phyloP scores from a whole-genome alignment of 2,113 vertebrate genomes.

The Cyprinodon variegatus region DNA sequence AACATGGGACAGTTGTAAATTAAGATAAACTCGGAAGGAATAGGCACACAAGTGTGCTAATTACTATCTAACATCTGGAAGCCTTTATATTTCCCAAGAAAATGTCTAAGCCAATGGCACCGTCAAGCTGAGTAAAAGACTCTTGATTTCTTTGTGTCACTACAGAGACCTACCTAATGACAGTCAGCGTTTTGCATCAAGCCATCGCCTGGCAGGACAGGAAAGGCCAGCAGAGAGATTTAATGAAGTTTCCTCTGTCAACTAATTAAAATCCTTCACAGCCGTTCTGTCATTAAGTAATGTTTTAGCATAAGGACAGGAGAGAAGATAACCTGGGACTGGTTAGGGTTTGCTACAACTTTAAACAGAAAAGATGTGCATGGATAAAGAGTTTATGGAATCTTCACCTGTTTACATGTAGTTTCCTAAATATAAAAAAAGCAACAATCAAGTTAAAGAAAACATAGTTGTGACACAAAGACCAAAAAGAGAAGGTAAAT shows the following conservation, averaged over 20 bases:
- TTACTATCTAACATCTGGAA: not conserved
- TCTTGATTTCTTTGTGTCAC: conserved; percentile 41
- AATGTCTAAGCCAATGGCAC: conserved; percentile 28
- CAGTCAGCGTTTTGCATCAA: conserved; percentile 44
- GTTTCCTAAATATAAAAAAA: not conserved
- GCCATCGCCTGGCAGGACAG: conserved; percentile 53
- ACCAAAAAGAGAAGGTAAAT: conserved; percentile 27
- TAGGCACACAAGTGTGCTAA: not conserved
- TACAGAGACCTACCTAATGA: conserved; percentile 43
- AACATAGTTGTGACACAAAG: not conserved
- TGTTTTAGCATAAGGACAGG: conserved; percentile 43
- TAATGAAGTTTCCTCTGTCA: conserved; percentile 68
- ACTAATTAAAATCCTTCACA: conserved; percentile 72
- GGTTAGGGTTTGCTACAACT: conserved; percentile 19
- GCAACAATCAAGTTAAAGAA: not conserved
- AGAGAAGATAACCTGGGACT: conserved; percentile 43
- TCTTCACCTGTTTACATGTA: conserved; percentile 6
- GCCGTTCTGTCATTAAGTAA: conserved; percentile 58
- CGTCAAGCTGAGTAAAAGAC: conserved; percentile 40
- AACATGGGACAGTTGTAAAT: no score
- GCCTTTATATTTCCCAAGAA: conserved; percentile 4
- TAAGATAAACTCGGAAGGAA: not conserved
- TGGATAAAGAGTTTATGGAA: conserved; percentile 18
- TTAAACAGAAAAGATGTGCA: conserved; percentile 22
- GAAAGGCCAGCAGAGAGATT: conserved; percentile 57